These are phyloP conservation scores for Ataeniobius toweri DNA, from an alignment of 2,797 vertebrate species.

Conservation along the genomic window DNA sequence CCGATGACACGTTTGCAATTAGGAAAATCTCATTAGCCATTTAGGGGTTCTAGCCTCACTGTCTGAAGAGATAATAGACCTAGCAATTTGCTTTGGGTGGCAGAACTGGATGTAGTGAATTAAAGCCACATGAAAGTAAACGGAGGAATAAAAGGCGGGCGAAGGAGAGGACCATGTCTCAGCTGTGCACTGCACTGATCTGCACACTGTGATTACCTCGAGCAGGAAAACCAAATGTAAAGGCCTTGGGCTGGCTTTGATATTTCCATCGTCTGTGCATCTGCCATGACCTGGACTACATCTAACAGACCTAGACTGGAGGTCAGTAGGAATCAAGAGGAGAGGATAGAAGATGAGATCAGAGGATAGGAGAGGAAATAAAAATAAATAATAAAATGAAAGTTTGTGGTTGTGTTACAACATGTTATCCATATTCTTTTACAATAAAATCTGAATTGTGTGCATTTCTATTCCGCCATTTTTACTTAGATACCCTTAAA, in stretches of 20 bases:
- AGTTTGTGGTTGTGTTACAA: not conserved
- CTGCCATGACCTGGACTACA: slow-evolving; percentile 78
- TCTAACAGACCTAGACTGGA: slow-evolving; percentile 82
- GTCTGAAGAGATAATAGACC: slow-evolving; percentile 74
- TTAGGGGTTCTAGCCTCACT: slow-evolving; percentile 57
- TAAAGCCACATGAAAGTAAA: slow-evolving; percentile 41
- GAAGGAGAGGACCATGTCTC: slow-evolving; percentile 60
- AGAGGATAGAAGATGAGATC: slow-evolving; percentile 32
- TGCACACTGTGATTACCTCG: slow-evolving; percentile 72
- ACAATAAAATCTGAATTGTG: not conserved
- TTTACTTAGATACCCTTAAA: not conserved
- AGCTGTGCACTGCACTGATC: slow-evolving; percentile 61
- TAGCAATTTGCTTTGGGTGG: slow-evolving; percentile 64
- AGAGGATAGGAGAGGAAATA: slow-evolving; percentile 16
- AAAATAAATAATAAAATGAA: slow-evolving; percentile 22
- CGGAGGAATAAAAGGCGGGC: slow-evolving; percentile 39
- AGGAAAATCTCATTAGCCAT: slow-evolving; percentile 65
- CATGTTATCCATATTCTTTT: not conserved
- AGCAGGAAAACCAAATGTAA: slow-evolving; percentile 77
- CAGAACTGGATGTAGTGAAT: slow-evolving; percentile 52
- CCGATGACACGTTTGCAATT: slow-evolving; percentile 60
- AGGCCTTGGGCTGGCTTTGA: slow-evolving; percentile 84
- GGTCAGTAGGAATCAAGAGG: slow-evolving; percentile 78
- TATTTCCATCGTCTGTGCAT: slow-evolving; percentile 79
- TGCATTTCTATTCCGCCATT: not conserved